Evolutionary conservation across 2,888 invertebrate genomes (phyloP).

Genomic region (Agriopis aurantiaria): DNA sequence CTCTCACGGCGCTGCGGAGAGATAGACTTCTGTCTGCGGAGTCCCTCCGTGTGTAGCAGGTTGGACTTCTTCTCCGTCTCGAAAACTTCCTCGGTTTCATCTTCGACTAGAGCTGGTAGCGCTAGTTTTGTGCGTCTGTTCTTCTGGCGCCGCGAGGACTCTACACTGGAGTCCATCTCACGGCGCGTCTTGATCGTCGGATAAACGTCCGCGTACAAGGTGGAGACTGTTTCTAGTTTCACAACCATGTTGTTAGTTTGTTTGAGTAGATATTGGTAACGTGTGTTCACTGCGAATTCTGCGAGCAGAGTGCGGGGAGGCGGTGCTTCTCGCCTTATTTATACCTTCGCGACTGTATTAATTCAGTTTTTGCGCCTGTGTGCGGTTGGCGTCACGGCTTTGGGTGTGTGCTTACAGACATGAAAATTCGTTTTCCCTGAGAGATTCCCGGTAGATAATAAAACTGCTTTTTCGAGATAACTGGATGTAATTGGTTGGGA

Average conservation of each 20-base stretch:
- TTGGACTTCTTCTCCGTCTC: constrained; percentile 66
- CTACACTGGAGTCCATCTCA: constrained; percentile 64
- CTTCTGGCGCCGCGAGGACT: constrained; percentile 68
- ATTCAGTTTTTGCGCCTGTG: constrained; percentile 56
- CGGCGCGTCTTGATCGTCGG: constrained; percentile 64
- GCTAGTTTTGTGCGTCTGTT: constrained; percentile 52
- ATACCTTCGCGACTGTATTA: constrained; percentile 61
- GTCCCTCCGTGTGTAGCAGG: constrained; percentile 67
- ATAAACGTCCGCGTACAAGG: constrained; percentile 70
- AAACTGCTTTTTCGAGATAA: constrained; percentile 41
- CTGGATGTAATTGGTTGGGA: constrained; percentile 39
- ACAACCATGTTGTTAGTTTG: constrained; percentile 66
- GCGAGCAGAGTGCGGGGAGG: constrained; percentile 68
- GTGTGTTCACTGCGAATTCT: constrained; percentile 62
- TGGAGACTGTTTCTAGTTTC: constrained; percentile 71
- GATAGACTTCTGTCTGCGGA: constrained; percentile 78
- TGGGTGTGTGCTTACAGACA: constrained; percentile 46
- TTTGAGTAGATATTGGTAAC: constrained; percentile 42
- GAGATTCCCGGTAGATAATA: constrained; percentile 44
- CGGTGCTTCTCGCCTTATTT: constrained; percentile 56
- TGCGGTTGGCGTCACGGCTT: constrained; percentile 58
- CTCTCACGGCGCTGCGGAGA: constrained; percentile 76
- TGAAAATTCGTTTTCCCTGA: constrained; percentile 48
- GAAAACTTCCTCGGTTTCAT: constrained; percentile 70
- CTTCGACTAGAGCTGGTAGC: constrained; percentile 71